phyloP scores from a whole-genome alignment of 2,113 vertebrate genomes.

The Odobenus rosmarus region DNA sequence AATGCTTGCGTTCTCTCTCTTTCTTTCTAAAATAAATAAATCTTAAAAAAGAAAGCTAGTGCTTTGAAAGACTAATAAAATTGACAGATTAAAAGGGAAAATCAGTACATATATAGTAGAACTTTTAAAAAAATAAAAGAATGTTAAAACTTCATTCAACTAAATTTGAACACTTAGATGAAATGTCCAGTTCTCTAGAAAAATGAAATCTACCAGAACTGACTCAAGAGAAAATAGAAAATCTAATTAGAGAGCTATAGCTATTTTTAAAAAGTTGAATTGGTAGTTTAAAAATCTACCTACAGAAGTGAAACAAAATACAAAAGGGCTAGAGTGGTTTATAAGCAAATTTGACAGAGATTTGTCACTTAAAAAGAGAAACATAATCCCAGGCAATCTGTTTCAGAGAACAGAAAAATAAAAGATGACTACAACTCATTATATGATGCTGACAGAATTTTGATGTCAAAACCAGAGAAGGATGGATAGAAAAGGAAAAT shows the following conservation, averaged over 20 bases:
- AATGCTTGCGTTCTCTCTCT: neutral
- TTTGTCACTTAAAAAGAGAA: neutral
- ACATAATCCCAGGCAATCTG: neutral
- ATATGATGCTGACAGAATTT: neutral
- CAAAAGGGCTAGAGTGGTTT: neutral
- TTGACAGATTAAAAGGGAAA: neutral
- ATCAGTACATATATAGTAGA: neutral
- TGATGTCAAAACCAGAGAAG: neutral
- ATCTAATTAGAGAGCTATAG: constrained; percentile 39
- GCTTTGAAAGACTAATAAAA: constrained; percentile 9
- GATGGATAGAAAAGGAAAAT: neutral
- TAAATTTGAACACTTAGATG: constrained; percentile 32
- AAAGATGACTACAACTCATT: neutral
- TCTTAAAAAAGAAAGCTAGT: neutral
- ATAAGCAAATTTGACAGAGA: neutral
- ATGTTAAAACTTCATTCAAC: neutral
- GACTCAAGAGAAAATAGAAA: constrained; percentile 61
- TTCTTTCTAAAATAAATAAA: neutral
- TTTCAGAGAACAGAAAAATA: neutral
- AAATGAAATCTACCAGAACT: constrained; percentile 45
- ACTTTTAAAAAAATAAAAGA: constrained; percentile 18
- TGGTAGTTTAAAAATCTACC: neutral
- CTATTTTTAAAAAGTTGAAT: constrained; percentile 43
- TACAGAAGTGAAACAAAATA: constrained; percentile 48
- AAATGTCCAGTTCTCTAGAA: constrained; percentile 50